Base-by-base conservation (phyloP, 2,888 invertebrate genomes). In the Mallateleia sp. region DNA sequence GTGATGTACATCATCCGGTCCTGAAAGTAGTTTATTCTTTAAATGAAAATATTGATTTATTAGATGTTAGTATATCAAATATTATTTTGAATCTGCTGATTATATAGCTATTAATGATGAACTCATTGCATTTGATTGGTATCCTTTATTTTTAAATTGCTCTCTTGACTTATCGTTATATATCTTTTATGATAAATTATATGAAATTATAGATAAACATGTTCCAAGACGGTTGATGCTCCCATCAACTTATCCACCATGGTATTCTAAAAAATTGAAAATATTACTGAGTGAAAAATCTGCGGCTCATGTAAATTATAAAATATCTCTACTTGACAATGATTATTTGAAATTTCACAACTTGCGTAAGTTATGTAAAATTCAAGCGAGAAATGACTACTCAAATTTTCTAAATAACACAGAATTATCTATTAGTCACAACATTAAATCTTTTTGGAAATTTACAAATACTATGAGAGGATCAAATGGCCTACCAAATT, bases 401-500 rank as follows among this genome's bases (percentile, higher is more conserved):
- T 14, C 47, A 2, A 18, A 47, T 11, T 47, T 47, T 20, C 2
- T 47, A 2, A 14, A 18, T 18, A 47, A 47, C 14, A 18, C 18
- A 18, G 47, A 47, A 47, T 3, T 5, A 47, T 47, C 47, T 6
- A 14, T 15, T 25, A 25, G 2, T 2, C 15, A 28, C 28, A n/a
- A 56, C 8, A 56, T 56, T n/a, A 56, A 56, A 56, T 28, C 56
- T 28, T 56, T 52, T 56, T 56, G 56, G 56, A 56, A 56, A 56
- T 56, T 28, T 28, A 4, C 25, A 25, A 56, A 28, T n/a, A 5
- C n/a, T 14, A 15, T 24, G 28, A 56, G 8, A 28, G 28, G 28
- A n/a, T n/a, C 28, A 15, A 56, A 24, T 56, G 28, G 28, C n/a
- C 2, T 56, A 5, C 52, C 56, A 28, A 56, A 28, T 14, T 28